These are phyloP conservation scores for Gulo gulo DNA, from an alignment of 2,113 vertebrate genomes.

Conservation along the genomic window DNA sequence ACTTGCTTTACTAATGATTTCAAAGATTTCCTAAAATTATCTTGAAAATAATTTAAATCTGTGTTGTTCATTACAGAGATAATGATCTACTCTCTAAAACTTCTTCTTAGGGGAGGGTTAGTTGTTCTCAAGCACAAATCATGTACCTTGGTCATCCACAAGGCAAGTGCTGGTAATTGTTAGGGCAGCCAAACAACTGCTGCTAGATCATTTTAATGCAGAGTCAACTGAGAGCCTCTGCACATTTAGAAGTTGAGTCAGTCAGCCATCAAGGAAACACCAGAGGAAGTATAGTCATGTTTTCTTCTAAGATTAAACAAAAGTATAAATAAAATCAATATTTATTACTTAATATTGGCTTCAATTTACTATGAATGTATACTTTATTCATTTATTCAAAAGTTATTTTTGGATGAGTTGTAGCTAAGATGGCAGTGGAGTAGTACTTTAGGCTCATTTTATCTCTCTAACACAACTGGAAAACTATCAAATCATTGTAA, in stretches of 20 bases:
- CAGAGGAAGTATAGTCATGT: neutral
- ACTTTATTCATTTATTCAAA: neutral
- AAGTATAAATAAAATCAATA: neutral
- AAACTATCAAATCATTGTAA: neutral
- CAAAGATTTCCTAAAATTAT: neutral
- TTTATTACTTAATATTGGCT: neutral
- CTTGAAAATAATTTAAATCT: neutral
- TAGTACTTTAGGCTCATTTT: neutral
- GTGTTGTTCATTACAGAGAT: neutral
- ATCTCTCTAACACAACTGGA: neutral
- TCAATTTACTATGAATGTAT: neutral
- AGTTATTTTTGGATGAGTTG: neutral
- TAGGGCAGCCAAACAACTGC: neutral
- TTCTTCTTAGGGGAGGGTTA: neutral
- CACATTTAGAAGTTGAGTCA: neutral
- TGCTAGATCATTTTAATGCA: neutral
- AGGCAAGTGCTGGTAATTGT: neutral
- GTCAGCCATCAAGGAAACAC: neutral
- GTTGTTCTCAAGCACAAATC: neutral
- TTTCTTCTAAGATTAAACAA: slow-evolving; percentile 25
- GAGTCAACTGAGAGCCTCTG: neutral
- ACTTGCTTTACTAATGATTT: neutral
- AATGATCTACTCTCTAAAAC: neutral
- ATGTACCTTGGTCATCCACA: neutral
- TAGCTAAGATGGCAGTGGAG: no score